Evolutionary conservation across 2,888 invertebrate species (phyloP).

Genomic region (Eutolmus rufibarbis): DNA sequence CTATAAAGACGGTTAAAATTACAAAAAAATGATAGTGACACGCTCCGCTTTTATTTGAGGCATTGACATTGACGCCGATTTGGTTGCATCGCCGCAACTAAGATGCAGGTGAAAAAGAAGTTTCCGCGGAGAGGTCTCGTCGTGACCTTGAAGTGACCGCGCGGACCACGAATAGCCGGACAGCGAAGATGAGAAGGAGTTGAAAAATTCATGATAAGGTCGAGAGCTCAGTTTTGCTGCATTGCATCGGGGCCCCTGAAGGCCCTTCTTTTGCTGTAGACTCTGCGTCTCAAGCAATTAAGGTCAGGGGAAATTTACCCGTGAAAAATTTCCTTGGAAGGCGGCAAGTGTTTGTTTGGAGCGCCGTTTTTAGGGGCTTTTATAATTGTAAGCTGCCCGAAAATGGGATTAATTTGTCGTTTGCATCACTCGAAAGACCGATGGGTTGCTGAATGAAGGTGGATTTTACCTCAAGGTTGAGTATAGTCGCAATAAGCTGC

Average conservation of each 20-base stretch:
- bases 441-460: background rate
- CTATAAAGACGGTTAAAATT: background rate
- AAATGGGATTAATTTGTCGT: slow-evolving; percentile 12
- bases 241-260: background rate
- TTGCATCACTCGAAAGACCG: background rate
- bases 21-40: slow-evolving; percentile 2
- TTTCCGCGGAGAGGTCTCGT: background rate
- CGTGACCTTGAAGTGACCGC: slow-evolving; percentile 2
- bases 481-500: background rate
- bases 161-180: background rate
- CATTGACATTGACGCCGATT: background rate
- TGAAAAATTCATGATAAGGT: slow-evolving; percentile 5
- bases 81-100: background rate
- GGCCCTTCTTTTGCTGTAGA: background rate
- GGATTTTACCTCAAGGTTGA: background rate
- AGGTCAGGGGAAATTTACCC: slow-evolving; percentile 13
- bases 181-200: slow-evolving; percentile 6
- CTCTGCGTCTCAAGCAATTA: slow-evolving; percentile 8
- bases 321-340: background rate
- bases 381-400: background rate
- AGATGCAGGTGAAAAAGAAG: background rate
- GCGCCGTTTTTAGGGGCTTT: background rate
- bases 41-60: background rate
- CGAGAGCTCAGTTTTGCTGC: background rate
- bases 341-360: background rate